phyloP scores from a whole-genome alignment of 2,797 vertebrate species.

The Hybognathus amarus region DNA sequence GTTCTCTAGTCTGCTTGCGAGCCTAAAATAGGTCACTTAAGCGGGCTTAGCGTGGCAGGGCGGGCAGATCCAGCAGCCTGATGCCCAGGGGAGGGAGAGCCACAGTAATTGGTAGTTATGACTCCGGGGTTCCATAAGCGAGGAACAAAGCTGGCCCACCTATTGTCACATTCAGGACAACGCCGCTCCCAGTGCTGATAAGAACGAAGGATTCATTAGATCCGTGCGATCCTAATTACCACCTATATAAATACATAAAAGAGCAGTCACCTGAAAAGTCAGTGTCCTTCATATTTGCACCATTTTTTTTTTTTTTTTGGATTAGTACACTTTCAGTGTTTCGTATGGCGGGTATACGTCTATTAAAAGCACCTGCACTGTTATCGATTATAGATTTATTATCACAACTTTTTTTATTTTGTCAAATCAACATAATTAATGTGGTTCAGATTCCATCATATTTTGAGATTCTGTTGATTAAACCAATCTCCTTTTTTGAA shows the following conservation, averaged over 20 bases:
- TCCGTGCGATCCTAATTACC: conserved; percentile 72
- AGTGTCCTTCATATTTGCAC: conserved; percentile 61
- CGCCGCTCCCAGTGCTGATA: conserved; percentile 52
- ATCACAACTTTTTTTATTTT: no score
- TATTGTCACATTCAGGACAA: conserved; percentile 74
- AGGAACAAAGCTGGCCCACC: conserved; percentile 71
- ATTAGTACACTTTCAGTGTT: conserved; percentile 73
- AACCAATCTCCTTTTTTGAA: no score
- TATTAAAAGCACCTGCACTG: conserved; percentile 80
- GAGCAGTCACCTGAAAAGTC: conserved; percentile 69
- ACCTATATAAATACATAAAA: conserved; percentile 51
- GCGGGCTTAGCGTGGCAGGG: conserved; percentile 71
- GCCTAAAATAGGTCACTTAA: conserved; percentile 79
- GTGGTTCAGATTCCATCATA: no score
- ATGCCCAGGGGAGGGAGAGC: conserved; percentile 66
- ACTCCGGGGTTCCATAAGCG: conserved; percentile 64
- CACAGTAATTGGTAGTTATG: conserved; percentile 77
- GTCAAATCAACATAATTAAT: no score
- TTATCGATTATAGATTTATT: no score
- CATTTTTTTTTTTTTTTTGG: conserved; percentile 55
- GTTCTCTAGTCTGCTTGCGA: conserved; percentile 71
- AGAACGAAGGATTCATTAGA: conserved; percentile 69
- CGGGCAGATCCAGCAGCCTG: conserved; percentile 54
- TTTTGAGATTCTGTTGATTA: no score
- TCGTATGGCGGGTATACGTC: conserved; percentile 78